A percentile compares a stretch with the other conserved stretches of the same genome.
phyloP scores from a whole-genome alignment of 2,797 vertebrate genomes.

The Eremophila alpestris region DNA sequence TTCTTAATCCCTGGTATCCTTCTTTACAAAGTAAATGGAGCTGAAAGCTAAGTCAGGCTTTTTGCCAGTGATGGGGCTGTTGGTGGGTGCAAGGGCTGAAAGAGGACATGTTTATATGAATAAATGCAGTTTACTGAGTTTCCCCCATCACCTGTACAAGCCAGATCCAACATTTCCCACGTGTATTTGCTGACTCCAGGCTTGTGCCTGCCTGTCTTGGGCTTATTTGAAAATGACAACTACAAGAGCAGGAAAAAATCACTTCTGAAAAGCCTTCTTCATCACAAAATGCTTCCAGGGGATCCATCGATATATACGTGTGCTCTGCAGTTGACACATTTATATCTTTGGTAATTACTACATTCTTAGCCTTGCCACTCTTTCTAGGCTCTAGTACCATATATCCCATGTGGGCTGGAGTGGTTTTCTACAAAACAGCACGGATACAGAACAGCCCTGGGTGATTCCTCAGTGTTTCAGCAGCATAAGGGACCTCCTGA shows the following conservation, averaged over 20 bases:
- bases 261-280: not conserved
- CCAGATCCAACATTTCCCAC: not conserved
- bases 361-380: not conserved
- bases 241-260: not conserved
- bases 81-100: not conserved
- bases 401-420: not conserved
- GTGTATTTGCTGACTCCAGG: not conserved
- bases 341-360: not conserved
- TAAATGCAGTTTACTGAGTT: not conserved
- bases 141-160: not conserved
- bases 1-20: not conserved
- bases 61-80: not conserved
- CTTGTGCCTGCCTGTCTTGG: not conserved
- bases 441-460: not conserved
- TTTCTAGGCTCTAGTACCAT: not conserved
- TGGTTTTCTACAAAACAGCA: not conserved
- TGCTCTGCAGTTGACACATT: not conserved
- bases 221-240: slow-evolving; percentile 1
- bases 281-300: not conserved
- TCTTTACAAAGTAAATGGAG: not conserved
- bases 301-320: not conserved
- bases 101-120: not conserved
- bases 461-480: not conserved
- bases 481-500: not conserved
- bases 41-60: not conserved